Percentiles rank a stretch among this genome's conserved stretches.
Conservation (phyloP, 2,888 invertebrate species). For the Asteroscopus sphinx region DNA sequence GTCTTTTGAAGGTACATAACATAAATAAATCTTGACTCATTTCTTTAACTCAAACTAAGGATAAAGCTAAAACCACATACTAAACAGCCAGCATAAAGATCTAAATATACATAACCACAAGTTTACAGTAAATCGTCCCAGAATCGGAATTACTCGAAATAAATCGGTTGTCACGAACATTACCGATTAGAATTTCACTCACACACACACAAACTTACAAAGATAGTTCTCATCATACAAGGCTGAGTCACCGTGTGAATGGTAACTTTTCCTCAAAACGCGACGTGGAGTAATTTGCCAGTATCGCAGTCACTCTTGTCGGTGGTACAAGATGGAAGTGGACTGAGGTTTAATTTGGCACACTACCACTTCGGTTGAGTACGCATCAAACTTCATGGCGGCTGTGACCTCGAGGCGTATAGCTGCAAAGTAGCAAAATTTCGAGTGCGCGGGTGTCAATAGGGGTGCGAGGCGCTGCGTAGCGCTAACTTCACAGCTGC, state of each 20-base stretch:
- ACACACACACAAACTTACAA: constrained; percentile 42
- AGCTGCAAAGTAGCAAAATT: no score
- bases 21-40: no score
- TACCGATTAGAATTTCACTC: constrained; percentile 62
- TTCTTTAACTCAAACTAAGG: background rate
- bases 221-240: constrained; percentile 36
- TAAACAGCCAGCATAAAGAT: constrained; percentile 31
- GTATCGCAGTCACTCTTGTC: constrained; percentile 8
- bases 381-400: no score
- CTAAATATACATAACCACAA: constrained; percentile 38
- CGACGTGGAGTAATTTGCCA: constrained; percentile 71
- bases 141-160: constrained; percentile 47
- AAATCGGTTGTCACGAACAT: constrained; percentile 56
- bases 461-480: no score
- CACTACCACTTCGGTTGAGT: no score
- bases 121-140: constrained; percentile 49
- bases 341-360: background rate
- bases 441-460: no score
- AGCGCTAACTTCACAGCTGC: no score
- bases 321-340: constrained; percentile 31
- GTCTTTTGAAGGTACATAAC: no score
- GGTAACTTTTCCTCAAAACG: constrained; percentile 69
- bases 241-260: constrained; percentile 75
- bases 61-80: constrained; percentile 14
- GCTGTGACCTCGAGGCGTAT: no score